Percentiles rank a stretch among this genome's conserved stretches.
phyloP scores from a whole-genome alignment of 1,140 invertebrate species.

The Atta colombica region DNA sequence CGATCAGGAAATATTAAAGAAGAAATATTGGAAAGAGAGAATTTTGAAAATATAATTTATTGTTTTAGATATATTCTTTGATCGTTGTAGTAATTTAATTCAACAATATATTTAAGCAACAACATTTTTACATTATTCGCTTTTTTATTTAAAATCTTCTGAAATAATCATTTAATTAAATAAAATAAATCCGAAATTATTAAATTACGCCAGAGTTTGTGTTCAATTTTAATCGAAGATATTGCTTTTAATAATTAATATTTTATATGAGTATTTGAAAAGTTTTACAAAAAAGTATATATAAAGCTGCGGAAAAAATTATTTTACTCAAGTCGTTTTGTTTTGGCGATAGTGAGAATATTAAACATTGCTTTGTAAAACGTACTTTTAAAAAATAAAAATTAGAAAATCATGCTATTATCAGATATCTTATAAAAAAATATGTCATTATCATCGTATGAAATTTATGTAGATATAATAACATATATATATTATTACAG shows the following conservation, averaged over 20 bases:
- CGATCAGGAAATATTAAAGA: constrained; percentile 39
- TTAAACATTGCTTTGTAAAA: too few species aligned
- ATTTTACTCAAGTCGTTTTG: too few species aligned
- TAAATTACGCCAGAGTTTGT: neutral
- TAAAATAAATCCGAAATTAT: too few species aligned
- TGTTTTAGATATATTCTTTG: neutral
- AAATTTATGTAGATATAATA: too few species aligned
- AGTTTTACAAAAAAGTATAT: too few species aligned
- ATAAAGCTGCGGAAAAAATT: too few species aligned
- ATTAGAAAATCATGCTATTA: too few species aligned
- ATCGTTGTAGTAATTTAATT: constrained; percentile 6
- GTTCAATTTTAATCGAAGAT: neutral
- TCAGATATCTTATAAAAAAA: too few species aligned
- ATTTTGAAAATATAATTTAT: neutral
- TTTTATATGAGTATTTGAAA: neutral
- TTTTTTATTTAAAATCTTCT: neutral
- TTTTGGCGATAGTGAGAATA: too few species aligned
- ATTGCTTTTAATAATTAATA: neutral
- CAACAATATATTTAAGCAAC: neutral
- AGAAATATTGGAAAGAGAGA: constrained; percentile 27
- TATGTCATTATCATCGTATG: too few species aligned
- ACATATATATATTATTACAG: too few species aligned
- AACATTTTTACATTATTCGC: constrained; percentile 12
- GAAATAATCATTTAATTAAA: constrained; percentile 10
- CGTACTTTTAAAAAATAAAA: too few species aligned